Percentiles rank a stretch among this genome's conserved stretches.
These are phyloP conservation scores for Octopus sinensis DNA, from an alignment of 1,140 invertebrate genomes.

Conservation along the genomic window DNA sequence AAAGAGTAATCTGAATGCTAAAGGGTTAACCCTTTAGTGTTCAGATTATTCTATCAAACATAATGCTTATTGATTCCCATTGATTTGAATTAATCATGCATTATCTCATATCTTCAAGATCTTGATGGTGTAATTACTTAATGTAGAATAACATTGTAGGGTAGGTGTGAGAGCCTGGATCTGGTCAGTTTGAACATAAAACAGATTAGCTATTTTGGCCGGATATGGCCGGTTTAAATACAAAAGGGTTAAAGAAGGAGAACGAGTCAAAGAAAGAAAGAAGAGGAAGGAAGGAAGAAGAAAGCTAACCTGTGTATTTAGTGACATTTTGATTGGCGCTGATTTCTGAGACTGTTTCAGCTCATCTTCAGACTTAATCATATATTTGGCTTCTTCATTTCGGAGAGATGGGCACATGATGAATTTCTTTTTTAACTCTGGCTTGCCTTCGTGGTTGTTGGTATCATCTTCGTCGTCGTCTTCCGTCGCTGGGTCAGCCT, in stretches of 20 bases:
- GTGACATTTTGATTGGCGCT: constrained; percentile 14
- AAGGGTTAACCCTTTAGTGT: no score
- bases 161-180: no score
- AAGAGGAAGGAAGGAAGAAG: neutral
- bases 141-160: no score
- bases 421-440: constrained; percentile 9
- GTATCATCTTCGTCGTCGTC: neutral
- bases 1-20: no score
- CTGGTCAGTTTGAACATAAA: no score
- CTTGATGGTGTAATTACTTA: no score
- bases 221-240: no score
- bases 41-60: no score
- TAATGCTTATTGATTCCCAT: no score
- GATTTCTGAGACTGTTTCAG: neutral
- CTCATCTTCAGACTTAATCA: neutral
- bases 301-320: neutral
- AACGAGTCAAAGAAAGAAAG: neutral
- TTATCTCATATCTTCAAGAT: no score
- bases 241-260: neutral
- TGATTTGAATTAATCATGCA: no score
- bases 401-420: neutral
- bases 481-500: neutral
- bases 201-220: no score
- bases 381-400: neutral
- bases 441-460: neutral